Percentiles rank a stretch among this genome's conserved stretches.
Evolutionary conservation across 64 coral and sea anemone species (phyloP).

Genomic region (Pocillopora verrucosa): DNA sequence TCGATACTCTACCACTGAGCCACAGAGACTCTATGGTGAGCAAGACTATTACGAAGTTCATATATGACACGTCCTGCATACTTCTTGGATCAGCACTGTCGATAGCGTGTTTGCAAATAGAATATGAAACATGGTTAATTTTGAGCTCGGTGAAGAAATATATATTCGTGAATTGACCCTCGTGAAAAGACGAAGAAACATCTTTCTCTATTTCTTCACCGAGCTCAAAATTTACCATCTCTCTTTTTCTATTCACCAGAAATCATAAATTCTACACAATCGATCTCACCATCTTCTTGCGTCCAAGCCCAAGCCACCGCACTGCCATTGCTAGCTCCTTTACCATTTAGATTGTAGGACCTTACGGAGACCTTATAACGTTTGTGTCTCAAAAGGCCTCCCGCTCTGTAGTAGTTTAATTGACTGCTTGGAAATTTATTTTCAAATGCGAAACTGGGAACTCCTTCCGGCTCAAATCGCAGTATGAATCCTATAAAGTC

Average conservation of each 20-base stretch:
- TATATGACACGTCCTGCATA: no score
- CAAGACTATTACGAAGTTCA: no score
- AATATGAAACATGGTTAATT: no score
- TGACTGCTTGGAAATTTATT: slow-evolving; percentile 54
- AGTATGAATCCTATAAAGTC: slow-evolving; percentile 68
- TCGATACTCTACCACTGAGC: no score
- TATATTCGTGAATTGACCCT: no score
- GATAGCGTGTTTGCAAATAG: no score
- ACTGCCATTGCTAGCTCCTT: slow-evolving; percentile 68
- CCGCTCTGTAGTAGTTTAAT: slow-evolving; percentile 54
- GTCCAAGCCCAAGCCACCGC: slow-evolving; percentile 72
- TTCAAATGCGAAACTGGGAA: slow-evolving; percentile 1
- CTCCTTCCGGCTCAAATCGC: slow-evolving; percentile 56
- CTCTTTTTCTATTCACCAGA: no score
- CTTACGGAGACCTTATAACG: slow-evolving; percentile 78
- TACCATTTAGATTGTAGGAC: slow-evolving; percentile 65
- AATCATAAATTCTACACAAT: not conserved
- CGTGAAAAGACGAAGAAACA: not conserved
- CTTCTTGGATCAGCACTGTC: no score
- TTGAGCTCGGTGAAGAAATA: not conserved
- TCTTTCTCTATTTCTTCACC: no score
- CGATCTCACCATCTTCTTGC: slow-evolving; percentile 66
- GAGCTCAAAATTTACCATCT: no score
- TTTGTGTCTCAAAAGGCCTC: slow-evolving; percentile 63
- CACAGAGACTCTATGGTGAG: no score